These are phyloP conservation scores for Drosophila tropicalis DNA, from an alignment of 1,140 invertebrate genomes.

Conservation along the genomic window DNA sequence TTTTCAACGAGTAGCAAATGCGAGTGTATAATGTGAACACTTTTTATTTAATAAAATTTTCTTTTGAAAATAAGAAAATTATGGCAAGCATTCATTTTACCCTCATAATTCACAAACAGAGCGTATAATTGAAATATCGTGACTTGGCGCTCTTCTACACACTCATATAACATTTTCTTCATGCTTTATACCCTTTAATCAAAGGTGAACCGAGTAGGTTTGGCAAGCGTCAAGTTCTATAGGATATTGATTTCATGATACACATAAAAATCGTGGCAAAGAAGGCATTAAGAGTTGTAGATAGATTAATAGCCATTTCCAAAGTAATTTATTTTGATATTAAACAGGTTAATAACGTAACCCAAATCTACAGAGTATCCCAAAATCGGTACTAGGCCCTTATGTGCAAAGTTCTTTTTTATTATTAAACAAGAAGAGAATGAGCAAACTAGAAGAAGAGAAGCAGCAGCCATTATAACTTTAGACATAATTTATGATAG, in stretches of 20 bases:
- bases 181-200: background rate
- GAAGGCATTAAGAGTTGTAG: no score
- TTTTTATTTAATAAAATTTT: slow-evolving; percentile 23
- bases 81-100: slow-evolving; percentile 27
- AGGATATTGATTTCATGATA: no score
- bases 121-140: slow-evolving; percentile 77
- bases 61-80: slow-evolving; percentile 10
- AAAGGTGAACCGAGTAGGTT: no score
- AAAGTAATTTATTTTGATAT: no score
- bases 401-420: background rate
- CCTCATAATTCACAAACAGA: slow-evolving; percentile 57
- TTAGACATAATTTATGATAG: slow-evolving; percentile 75
- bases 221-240: no score
- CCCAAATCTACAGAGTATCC: background rate
- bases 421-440: slow-evolving; percentile 56
- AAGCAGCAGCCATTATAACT: slow-evolving; percentile 67
- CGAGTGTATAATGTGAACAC: slow-evolving; percentile 10
- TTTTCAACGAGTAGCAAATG: background rate
- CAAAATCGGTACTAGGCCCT: background rate
- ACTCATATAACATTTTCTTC: slow-evolving; percentile 47
- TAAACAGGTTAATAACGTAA: no score
- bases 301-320: no score
- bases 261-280: no score
- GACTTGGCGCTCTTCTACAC: slow-evolving; percentile 50
- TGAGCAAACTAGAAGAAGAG: slow-evolving; percentile 47